Percentiles rank a stretch among this genome's conserved stretches.
These are phyloP conservation scores for Littorina saxatilis DNA, from an alignment of 1,140 invertebrate genomes.

Conservation along the genomic window DNA sequence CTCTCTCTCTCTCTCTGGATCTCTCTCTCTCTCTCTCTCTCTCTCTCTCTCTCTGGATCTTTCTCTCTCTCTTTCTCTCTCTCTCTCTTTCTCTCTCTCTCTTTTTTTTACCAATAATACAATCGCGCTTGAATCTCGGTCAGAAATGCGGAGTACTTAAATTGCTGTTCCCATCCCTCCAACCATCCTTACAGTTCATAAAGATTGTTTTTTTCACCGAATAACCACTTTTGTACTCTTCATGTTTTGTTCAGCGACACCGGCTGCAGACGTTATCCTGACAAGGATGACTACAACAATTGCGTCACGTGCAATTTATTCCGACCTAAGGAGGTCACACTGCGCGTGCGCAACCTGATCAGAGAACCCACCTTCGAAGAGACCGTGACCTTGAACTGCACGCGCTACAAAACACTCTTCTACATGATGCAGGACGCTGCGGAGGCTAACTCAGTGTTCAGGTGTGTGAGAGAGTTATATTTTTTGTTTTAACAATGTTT, in stretches of 20 bases:
- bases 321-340: neutral
- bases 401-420: conserved; percentile 16
- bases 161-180: too few relatives aligned
- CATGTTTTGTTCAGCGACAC: neutral
- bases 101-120: too few relatives aligned
- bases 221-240: too few relatives aligned
- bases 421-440: conserved; percentile 28
- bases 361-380: conserved; percentile 13
- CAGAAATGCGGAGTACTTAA: too few relatives aligned
- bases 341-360: conserved; percentile 11
- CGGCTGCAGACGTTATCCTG: neutral
- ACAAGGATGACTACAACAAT: neutral
- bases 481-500: too few relatives aligned
- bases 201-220: too few relatives aligned
- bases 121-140: too few relatives aligned
- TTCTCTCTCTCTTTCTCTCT: too few relatives aligned
- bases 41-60: too few relatives aligned
- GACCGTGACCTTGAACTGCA: neutral
- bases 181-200: too few relatives aligned
- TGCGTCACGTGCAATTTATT: neutral
- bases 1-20: neutral
- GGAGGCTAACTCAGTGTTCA: neutral
- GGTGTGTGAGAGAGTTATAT: too few relatives aligned
- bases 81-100: too few relatives aligned
- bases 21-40: neutral